Evolutionary conservation across 2,797 vertebrate species (phyloP).

Genomic region (Arnoldichthys spilopterus): DNA sequence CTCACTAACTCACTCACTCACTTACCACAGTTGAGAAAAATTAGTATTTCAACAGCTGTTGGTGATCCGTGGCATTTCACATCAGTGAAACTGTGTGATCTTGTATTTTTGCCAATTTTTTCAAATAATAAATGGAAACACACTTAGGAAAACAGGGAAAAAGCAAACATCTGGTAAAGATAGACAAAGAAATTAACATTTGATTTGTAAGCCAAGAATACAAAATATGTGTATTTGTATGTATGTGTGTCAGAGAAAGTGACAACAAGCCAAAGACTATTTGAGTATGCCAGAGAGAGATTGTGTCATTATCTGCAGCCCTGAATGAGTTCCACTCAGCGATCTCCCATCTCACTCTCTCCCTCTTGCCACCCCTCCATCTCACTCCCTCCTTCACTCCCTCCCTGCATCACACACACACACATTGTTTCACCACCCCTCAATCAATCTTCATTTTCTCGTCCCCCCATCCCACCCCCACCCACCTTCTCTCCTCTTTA

Average conservation of each 20-base stretch:
- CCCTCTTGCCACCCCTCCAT: constrained; percentile 10
- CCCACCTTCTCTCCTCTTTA: constrained; percentile 55
- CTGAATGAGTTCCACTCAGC: constrained; percentile 63
- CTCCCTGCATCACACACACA: neutral
- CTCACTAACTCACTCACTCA: too few relatives aligned
- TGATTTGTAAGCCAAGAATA: too few relatives aligned
- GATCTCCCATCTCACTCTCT: constrained; percentile 46
- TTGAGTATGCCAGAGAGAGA: constrained; percentile 31
- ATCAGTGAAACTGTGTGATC: too few relatives aligned
- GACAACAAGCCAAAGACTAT: constrained; percentile 22
- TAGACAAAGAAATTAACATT: too few relatives aligned
- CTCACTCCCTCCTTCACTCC: constrained; percentile 5
- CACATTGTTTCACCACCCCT: constrained; percentile 47
- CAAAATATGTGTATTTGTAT: neutral
- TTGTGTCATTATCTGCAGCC: constrained; percentile 58
- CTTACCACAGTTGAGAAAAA: too few relatives aligned
- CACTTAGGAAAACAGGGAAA: too few relatives aligned
- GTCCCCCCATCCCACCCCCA: constrained; percentile 27
- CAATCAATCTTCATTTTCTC: constrained; percentile 76
- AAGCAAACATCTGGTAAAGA: too few relatives aligned
- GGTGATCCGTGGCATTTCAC: too few relatives aligned
- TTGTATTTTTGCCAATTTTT: too few relatives aligned
- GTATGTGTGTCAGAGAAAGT: neutral
- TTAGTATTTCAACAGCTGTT: too few relatives aligned
- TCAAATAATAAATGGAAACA: too few relatives aligned